These are phyloP conservation scores for Echeneis naucrates DNA, from an alignment of 2,797 vertebrate species.

Conservation along the genomic window DNA sequence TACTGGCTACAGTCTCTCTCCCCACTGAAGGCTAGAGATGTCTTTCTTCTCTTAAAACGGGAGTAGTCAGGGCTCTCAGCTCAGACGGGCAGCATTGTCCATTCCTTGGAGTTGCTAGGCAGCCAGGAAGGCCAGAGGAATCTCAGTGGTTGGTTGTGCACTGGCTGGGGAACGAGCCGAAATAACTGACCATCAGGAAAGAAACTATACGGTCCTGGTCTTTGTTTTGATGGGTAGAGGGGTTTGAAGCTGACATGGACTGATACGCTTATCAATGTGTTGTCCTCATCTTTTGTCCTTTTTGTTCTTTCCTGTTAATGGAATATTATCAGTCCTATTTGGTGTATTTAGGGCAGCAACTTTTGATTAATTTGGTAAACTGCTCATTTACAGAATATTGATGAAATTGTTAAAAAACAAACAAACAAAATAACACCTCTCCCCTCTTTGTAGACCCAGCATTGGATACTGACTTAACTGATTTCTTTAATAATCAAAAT, in stretches of 20 bases:
- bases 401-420: not conserved
- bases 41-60: constrained; percentile 59
- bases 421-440: too few relatives aligned
- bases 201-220: constrained; percentile 31
- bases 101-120: constrained; percentile 83
- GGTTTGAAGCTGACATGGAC: not conserved
- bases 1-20: constrained; percentile 25
- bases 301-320: not conserved
- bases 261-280: not conserved
- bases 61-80: constrained; percentile 57
- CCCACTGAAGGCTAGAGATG: constrained; percentile 32
- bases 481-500: not conserved
- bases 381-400: not conserved
- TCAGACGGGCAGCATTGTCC: constrained; percentile 74
- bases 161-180: constrained; percentile 62
- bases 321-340: not conserved
- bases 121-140: constrained; percentile 78
- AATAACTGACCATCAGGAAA: constrained; percentile 55
- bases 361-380: not conserved
- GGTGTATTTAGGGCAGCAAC: not conserved
- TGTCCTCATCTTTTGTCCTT: not conserved
- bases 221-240: not conserved
- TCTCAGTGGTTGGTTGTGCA: constrained; percentile 71
- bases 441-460: too few relatives aligned
- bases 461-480: not conserved